Percentiles rank a stretch among this genome's conserved stretches.
Conservation (phyloP, 1,140 invertebrate species). For the Cataglyphis hispanica region DNA sequence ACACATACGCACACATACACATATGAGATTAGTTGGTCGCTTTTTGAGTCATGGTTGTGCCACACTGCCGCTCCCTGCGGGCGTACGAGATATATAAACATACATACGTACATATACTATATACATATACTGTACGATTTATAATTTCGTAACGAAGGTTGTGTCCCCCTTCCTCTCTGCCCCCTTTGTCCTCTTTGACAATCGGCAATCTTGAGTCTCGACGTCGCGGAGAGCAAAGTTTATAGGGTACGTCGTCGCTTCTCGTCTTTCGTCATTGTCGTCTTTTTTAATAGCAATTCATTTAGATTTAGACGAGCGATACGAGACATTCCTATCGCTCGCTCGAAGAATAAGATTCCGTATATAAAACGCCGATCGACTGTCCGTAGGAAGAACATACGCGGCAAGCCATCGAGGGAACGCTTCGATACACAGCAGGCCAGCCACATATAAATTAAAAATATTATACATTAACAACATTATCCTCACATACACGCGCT, state of each 20-base stretch:
- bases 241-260: slow-evolving; percentile 50
- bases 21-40: slow-evolving; percentile 79
- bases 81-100: slow-evolving; percentile 76
- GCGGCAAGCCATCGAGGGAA: slow-evolving; percentile 58
- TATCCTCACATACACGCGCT: slow-evolving; percentile 64
- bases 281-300: slow-evolving; percentile 41
- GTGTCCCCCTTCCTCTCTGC: slow-evolving; percentile 73
- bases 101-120: slow-evolving; percentile 73
- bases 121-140: slow-evolving; percentile 76
- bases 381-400: slow-evolving; percentile 72
- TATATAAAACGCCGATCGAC: slow-evolving; percentile 66
- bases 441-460: slow-evolving; percentile 27
- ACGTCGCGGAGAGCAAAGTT: slow-evolving; percentile 75
- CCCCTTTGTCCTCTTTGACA: slow-evolving; percentile 33
- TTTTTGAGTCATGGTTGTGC: slow-evolving; percentile 83
- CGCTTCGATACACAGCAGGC: slow-evolving; percentile 55
- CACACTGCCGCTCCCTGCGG: slow-evolving; percentile 78
- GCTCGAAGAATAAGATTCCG: slow-evolving; percentile 14
- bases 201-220: slow-evolving; percentile 72
- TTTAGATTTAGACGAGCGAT: slow-evolving; percentile 44
- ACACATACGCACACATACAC: not conserved
- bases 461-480: slow-evolving; percentile 13
- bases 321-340: slow-evolving; percentile 1
- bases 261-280: slow-evolving; percentile 59
- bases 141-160: slow-evolving; percentile 85